A percentile compares a stretch with the other conserved stretches of the same genome.
Conservation (phyloP, 2,113 vertebrate genomes). For the Anolis sagrei region DNA sequence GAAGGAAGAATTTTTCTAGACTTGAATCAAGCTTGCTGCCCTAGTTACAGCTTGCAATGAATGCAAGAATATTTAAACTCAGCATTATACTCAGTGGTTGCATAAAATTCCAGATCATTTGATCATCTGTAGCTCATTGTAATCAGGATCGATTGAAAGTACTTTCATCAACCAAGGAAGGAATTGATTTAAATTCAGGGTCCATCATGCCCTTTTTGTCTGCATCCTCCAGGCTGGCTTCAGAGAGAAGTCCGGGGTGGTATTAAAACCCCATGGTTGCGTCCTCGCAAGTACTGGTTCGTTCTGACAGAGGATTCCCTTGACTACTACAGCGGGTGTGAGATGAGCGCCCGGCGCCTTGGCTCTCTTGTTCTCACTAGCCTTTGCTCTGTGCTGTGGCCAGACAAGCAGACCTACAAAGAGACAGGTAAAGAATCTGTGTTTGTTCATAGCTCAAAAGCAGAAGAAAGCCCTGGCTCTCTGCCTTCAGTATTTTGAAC, state of each 20-base stretch:
- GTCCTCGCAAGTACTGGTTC: conserved; percentile 93
- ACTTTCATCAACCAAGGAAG: background rate
- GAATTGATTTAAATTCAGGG: background rate
- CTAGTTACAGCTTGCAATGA: background rate
- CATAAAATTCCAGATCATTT: background rate
- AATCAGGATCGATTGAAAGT: background rate
- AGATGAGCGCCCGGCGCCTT: conserved; percentile 85
- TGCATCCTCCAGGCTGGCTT: conserved; percentile 87
- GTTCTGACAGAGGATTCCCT: conserved; percentile 91
- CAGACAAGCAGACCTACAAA: conserved; percentile 92
- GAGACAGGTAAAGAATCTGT: conserved; percentile 84
- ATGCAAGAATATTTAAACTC: background rate
- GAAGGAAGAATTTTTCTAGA: background rate
- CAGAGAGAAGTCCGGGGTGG: conserved; percentile 86
- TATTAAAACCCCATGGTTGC: conserved; percentile 84
- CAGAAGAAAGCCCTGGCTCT: background rate
- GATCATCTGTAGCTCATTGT: background rate
- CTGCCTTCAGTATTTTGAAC: background rate
- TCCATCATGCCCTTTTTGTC: background rate
- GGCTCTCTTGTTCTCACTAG: conserved; percentile 94
- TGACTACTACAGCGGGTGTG: conserved; percentile 90
- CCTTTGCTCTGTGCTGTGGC: conserved; percentile 94
- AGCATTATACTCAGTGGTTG: background rate
- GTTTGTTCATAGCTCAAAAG: background rate
- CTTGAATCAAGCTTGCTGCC: background rate